Percentiles rank a stretch among this genome's conserved stretches.
Conservation (phyloP, 2,797 vertebrate genomes). For the Paramormyrops hopkinsi region DNA sequence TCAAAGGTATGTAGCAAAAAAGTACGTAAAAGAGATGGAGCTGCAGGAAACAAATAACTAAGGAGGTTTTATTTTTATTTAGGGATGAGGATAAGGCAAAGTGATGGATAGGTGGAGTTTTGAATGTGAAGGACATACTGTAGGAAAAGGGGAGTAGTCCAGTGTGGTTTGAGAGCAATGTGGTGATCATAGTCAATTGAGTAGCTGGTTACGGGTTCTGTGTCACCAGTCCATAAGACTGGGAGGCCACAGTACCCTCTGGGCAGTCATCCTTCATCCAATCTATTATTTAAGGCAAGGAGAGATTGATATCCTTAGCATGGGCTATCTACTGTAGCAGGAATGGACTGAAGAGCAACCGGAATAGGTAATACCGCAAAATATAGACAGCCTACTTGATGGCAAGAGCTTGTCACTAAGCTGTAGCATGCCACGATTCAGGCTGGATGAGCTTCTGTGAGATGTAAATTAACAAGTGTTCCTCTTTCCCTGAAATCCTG, state of each 20-base stretch:
- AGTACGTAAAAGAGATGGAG: not conserved
- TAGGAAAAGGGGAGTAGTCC: not conserved
- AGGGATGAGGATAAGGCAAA: not conserved
- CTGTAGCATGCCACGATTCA: not conserved
- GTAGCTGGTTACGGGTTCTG: not conserved
- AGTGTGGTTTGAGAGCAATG: not conserved
- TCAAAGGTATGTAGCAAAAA: constrained; percentile 2
- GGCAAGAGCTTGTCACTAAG: not conserved
- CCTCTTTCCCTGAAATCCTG: not conserved
- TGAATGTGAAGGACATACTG: not conserved
- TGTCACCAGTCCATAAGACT: not conserved
- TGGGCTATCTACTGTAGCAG: not conserved
- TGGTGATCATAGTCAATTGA: not conserved
- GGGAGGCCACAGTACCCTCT: not conserved
- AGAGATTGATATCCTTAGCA: not conserved
- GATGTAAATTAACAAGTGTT: not conserved
- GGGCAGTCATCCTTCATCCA: not conserved
- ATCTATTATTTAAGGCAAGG: not conserved
- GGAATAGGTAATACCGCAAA: not conserved
- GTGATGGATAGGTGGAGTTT: not conserved
- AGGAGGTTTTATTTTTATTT: not conserved
- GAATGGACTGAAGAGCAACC: not conserved
- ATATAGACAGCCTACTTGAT: not conserved
- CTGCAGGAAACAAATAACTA: not conserved
- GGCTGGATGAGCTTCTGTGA: not conserved